Conservation (phyloP, 2,113 vertebrate species). For the Tenrec ecaudatus region DNA sequence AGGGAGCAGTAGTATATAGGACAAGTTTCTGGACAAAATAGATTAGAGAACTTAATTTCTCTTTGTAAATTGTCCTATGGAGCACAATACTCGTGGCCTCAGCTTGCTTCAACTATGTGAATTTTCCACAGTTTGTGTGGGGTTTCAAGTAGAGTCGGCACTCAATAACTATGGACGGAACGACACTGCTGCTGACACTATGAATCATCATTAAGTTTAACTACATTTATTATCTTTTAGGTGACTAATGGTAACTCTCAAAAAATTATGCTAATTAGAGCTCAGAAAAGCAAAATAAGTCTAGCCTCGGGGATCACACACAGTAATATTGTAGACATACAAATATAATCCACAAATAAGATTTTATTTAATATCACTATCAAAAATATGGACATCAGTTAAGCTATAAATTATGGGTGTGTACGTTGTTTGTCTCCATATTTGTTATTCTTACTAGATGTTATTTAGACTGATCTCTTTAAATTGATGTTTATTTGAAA, state of each 20-base stretch:
- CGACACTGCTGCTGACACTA: constrained; percentile 25
- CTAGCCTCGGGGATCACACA: neutral
- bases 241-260: neutral
- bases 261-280: too few species aligned
- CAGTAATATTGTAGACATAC: neutral
- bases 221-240: neutral
- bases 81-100: neutral
- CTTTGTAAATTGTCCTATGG: neutral
- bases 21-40: neutral
- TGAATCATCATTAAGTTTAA: constrained; percentile 20
- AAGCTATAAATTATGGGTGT: neutral
- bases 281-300: neutral
- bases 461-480: neutral
- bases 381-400: neutral
- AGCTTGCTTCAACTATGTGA: neutral
- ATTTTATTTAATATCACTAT: neutral
- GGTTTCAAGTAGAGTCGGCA: neutral
- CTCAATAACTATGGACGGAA: constrained; percentile 7
- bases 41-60: neutral
- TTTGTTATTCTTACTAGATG: neutral
- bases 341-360: constrained; percentile 1
- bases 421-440: neutral
- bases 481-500: neutral
- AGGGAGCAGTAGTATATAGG: neutral
- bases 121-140: neutral